Base-by-base conservation (phyloP, 2,888 invertebrate species). In the Neoitamus cyanurus region DNA sequence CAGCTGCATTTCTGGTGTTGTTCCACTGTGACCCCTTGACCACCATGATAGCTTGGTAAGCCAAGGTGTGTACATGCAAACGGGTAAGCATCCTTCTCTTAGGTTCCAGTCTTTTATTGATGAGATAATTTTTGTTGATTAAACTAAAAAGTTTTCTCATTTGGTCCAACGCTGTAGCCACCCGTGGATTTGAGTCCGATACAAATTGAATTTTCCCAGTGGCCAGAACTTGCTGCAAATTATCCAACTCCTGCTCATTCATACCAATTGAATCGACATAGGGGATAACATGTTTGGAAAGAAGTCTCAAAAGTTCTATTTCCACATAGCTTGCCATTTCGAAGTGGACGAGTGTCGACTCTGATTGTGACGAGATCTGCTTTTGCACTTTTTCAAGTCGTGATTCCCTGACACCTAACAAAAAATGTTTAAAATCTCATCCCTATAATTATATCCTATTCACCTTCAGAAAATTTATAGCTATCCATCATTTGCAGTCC, bases 401-500 rank as follows among this genome's bases (percentile, higher is more conserved):
- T 86, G 92, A 92, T 87, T 93, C 92, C 87, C 95, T 93, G 87
- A 94, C 92, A 88, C 94, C 96, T 94, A 90, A 84, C 5, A 20
- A 58, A 25, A 58, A 9, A 9, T 2, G 3, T 58, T 2, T 58
- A 3, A 7, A 20, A 46, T 36, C 83, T 68, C 11, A 30, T 48
- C 13, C 13, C 11, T 11, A 68, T 9, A 0, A 83, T 58, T 11
- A 31, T 11, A 48, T 42, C 9, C 9, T 1, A 84, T 25, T 34
- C 48, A 85, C 87, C 87, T 3, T 88, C 86, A 70, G 80, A 85
- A 85, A 89, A 90, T 84, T 89, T 90, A 36, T 89, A 96, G 90
- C 95, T 96, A 88, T 97, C 97, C 96, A 97, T 96, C 96, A 97
- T 96, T 90, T 97, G 97, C 75, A 97, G 91, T 7, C 97, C 97